A percentile compares a stretch with the other conserved stretches of the same genome.
Conservation (phyloP, 2,113 vertebrate genomes). For the Clarias gariepinus region DNA sequence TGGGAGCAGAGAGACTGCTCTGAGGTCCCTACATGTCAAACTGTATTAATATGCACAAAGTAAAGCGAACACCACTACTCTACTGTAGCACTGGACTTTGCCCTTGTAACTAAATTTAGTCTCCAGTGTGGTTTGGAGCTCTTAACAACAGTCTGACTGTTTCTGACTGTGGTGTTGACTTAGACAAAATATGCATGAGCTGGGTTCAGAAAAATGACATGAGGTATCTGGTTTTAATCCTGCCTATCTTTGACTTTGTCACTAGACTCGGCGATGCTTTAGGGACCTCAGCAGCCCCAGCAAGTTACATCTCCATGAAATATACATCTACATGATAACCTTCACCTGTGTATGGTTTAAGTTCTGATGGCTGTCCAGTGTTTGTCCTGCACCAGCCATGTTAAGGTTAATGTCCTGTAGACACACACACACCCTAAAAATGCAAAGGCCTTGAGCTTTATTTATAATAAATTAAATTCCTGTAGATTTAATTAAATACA, state of each 20-base stretch:
- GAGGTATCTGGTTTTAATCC: background rate
- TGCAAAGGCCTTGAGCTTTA: too few species aligned
- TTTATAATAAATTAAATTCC: too few species aligned
- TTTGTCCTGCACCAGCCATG: too few species aligned
- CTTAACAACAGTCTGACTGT: background rate
- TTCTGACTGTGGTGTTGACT: background rate
- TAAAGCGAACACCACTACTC: constrained; percentile 13
- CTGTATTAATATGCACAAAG: constrained; percentile 1
- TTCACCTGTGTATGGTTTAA: too few species aligned
- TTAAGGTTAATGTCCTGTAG: too few species aligned
- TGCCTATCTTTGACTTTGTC: background rate
- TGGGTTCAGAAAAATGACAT: background rate
- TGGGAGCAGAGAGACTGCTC: background rate
- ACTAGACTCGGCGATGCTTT: background rate
- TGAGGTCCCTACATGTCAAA: background rate
- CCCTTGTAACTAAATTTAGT: constrained; percentile 9
- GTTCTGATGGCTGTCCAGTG: too few species aligned
- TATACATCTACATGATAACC: too few species aligned
- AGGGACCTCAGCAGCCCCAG: too few species aligned
- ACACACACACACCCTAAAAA: too few species aligned
- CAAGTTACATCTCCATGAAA: too few species aligned
- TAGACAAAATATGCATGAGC: background rate
- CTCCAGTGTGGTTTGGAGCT: background rate
- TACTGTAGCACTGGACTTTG: background rate
- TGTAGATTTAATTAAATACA: too few species aligned